phyloP scores from a whole-genome alignment of 1,140 invertebrate genomes.

The Drosophila sproati region DNA sequence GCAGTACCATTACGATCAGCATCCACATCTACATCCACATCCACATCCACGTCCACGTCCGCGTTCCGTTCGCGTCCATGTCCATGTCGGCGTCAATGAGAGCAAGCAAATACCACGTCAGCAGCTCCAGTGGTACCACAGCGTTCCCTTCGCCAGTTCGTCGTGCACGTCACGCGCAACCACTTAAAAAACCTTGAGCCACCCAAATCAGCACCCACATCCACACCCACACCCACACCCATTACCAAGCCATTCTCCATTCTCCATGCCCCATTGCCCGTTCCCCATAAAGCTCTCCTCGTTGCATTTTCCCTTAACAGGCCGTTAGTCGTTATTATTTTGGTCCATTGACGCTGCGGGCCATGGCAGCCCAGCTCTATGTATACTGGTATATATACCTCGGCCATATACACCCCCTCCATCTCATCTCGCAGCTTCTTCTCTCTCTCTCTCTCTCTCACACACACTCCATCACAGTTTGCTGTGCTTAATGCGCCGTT shows the following conservation, averaged over 20 bases:
- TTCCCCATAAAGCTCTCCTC: slow-evolving; percentile 13
- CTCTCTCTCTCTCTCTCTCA: neutral
- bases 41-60: neutral
- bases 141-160: slow-evolving; percentile 12
- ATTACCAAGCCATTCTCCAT: slow-evolving; percentile 26
- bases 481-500: slow-evolving; percentile 50
- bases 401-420: slow-evolving; percentile 1
- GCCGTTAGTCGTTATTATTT: slow-evolving; percentile 84
- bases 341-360: slow-evolving; percentile 84
- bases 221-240: slow-evolving; percentile 10
- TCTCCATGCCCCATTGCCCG: slow-evolving; percentile 11
- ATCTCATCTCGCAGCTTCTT: neutral
- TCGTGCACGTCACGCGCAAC: slow-evolving; percentile 78
- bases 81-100: slow-evolving; percentile 45
- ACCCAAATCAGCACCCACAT: slow-evolving; percentile 29
- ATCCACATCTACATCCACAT: neutral
- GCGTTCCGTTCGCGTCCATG: slow-evolving; percentile 6
- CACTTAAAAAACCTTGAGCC: slow-evolving; percentile 82
- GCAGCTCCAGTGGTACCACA: slow-evolving; percentile 56
- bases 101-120: slow-evolving; percentile 80
- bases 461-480: neutral
- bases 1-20: slow-evolving; percentile 55
- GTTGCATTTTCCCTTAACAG: slow-evolving; percentile 79
- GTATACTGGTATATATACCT: slow-evolving; percentile 32
- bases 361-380: slow-evolving; percentile 57